Evolutionary conservation across 2,113 vertebrate species (phyloP).

Genomic region (Ciconia maguari): DNA sequence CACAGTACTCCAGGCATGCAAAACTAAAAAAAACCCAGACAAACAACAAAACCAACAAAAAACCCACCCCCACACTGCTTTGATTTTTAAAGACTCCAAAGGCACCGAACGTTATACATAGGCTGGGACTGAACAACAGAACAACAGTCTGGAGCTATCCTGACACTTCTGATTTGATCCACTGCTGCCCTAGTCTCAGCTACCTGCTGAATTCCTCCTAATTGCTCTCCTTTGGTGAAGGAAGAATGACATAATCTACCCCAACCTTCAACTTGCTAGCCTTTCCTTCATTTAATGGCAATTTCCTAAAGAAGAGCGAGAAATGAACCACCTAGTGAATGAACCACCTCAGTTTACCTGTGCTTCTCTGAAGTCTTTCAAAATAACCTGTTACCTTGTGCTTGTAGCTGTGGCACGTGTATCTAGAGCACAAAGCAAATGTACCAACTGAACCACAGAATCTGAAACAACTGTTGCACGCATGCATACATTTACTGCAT

Average conservation of each 20-base stretch:
- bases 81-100: neutral
- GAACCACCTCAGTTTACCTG: neutral
- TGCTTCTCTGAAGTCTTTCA: neutral
- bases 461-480: neutral
- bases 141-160: neutral
- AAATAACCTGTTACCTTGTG: neutral
- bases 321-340: neutral
- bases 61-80: too few species aligned
- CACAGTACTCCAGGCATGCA: too few species aligned
- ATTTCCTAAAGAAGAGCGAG: neutral
- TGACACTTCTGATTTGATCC: neutral
- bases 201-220: neutral
- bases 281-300: neutral
- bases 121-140: neutral
- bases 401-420: rapidly evolving
- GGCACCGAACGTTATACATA: rapidly evolving
- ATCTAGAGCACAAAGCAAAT: neutral
- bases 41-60: neutral
- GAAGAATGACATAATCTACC: too few species aligned
- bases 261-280: neutral
- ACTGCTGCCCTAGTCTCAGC: too few species aligned
- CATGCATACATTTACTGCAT: too few species aligned
- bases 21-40: neutral
- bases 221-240: neutral
- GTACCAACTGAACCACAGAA: neutral